Evolutionary conservation across 2,797 vertebrate species (phyloP).

Genomic region (Perodicticus potto): DNA sequence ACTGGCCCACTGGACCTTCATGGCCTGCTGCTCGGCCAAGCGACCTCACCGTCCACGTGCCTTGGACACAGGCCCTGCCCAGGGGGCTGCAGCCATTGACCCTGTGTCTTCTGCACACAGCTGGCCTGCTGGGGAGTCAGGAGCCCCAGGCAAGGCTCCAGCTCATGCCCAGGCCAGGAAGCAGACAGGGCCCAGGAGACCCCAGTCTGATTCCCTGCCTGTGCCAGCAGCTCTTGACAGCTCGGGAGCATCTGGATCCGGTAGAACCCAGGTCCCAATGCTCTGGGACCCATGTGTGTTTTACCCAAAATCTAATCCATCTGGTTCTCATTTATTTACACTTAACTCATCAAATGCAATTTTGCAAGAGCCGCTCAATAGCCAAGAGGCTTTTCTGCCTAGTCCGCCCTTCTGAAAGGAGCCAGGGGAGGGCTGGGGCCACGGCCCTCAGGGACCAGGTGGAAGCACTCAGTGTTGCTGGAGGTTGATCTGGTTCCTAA

Average conservation of each 20-base stretch:
- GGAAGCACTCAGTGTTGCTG: neutral
- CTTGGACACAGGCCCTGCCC: neutral
- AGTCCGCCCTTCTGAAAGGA: constrained; percentile 38
- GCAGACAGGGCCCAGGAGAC: neutral
- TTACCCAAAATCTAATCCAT: constrained; percentile 77
- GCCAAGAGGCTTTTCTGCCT: constrained; percentile 78
- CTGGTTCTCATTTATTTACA: constrained; percentile 84
- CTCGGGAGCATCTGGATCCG: neutral
- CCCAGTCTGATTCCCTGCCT: neutral
- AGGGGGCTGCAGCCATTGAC: neutral
- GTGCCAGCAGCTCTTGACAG: neutral
- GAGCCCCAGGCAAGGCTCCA: neutral
- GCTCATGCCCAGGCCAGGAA: constrained; percentile 11
- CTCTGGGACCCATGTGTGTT: constrained; percentile 70
- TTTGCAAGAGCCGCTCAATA: constrained; percentile 77
- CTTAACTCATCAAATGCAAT: constrained; percentile 84
- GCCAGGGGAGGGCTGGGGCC: neutral
- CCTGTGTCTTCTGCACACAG: neutral
- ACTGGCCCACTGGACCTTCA: rapidly evolving
- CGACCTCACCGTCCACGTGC: neutral
- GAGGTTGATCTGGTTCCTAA: neutral
- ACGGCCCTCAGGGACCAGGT: neutral
- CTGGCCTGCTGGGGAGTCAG: neutral
- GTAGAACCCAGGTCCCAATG: constrained; percentile 49
- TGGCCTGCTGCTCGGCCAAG: neutral